Evolutionary conservation across 2,797 vertebrate species (phyloP).

Genomic region (Hirundo rustica): DNA sequence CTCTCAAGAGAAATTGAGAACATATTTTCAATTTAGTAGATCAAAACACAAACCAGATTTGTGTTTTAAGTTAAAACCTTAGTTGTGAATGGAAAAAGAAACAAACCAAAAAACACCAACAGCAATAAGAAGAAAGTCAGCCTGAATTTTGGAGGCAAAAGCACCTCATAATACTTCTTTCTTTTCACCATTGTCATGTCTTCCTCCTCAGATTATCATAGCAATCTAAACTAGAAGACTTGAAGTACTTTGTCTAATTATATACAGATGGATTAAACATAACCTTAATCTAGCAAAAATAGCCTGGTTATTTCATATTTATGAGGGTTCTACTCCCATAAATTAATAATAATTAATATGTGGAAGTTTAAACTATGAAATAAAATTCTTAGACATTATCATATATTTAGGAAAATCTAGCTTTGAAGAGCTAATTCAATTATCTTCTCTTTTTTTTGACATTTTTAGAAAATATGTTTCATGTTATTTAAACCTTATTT

Average conservation of each 20-base stretch:
- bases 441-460: background rate
- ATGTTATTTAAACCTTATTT: background rate
- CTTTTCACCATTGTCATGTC: background rate
- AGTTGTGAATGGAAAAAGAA: background rate
- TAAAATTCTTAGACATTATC: background rate
- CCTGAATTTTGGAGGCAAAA: background rate
- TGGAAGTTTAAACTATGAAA: background rate
- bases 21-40: background rate
- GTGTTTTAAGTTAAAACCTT: background rate
- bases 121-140: background rate
- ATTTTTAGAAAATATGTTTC: background rate
- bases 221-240: background rate
- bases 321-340: background rate
- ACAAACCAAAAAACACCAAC: background rate
- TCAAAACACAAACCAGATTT: background rate
- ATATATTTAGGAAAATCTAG: background rate
- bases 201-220: background rate
- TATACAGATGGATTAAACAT: background rate
- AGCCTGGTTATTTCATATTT: background rate
- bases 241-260: background rate
- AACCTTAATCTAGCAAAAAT: slow-evolving; percentile 2
- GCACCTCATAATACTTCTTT: background rate
- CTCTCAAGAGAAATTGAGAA: background rate
- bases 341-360: background rate
- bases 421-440: slow-evolving; percentile 20